Base-by-base conservation (phyloP, 2,888 invertebrate species). In the Parnassius smintheus region DNA sequence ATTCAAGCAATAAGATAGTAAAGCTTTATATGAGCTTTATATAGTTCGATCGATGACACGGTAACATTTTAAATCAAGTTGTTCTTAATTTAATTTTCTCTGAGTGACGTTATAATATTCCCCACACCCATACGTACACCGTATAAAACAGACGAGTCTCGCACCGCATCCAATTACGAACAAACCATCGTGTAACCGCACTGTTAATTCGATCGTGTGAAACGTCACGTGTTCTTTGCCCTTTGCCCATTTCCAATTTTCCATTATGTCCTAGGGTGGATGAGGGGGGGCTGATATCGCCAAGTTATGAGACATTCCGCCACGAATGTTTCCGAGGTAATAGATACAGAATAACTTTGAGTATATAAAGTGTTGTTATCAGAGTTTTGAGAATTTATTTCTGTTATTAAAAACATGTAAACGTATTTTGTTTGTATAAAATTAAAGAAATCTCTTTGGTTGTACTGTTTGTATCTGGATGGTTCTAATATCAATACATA, bases 101-200 rank as follows among this genome's bases (percentile, higher is more conserved):
- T 35, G 35, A 35, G 35, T 35, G 13, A 49, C 13, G 9, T 12
- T 9, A 49, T 49, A 7, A 49, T 49, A 7, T 9, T 12, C 9
- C 8, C 44, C 44, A 44, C 44, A 44, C 44, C 11, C 1, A 35
- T 46, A 53, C 57, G 10, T 53, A 54, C 18, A 50, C 50, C 50
- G 44, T 49, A 49, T 55, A 49, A 7, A 13, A 44, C 22, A 53
- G 58, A 53, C 50, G 64, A 67, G 62, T 62, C 62, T 74, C 78
- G 81, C 81, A 82, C 72, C 73, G 72, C 70, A 78, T 81, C 80
- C 85, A 86, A 86, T 86, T 86, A 85, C 76, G 69, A 74, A 70
- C 70, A 68, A 72, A 70, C 75, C 72, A 77, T 74, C 77, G 72
- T 72, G 70, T 70, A 66, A 73, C 71, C 73, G 71, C 74, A 70